phyloP scores from a whole-genome alignment of 1,140 invertebrate species.

The Berghia stephanieae region DNA sequence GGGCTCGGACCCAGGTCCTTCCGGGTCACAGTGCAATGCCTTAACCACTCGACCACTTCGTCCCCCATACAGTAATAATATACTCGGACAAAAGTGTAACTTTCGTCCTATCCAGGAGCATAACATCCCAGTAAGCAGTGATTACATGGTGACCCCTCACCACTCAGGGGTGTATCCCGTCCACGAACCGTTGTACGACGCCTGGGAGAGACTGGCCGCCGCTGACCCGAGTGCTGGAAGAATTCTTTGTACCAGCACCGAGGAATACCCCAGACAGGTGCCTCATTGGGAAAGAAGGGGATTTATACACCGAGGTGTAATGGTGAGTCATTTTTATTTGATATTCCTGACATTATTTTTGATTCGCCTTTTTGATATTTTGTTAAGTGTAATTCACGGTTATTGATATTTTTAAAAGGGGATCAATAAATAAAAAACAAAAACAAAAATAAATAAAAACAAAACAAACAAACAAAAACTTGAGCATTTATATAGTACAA shows the following conservation, averaged over 20 bases:
- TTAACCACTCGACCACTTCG: no score
- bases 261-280: conserved; percentile 97
- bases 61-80: no score
- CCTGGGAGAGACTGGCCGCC: conserved; percentile 96
- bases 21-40: no score
- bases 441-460: no score
- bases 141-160: conserved; percentile 97
- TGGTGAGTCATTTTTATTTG: conserved; percentile 80
- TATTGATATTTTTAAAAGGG: no score
- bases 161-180: conserved; percentile 99
- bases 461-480: no score
- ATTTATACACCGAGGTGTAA: conserved; percentile 93
- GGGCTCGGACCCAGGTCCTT: neutral
- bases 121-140: conserved; percentile 84
- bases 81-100: neutral
- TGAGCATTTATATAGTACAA: no score
- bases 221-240: no score
- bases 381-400: no score
- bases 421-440: no score
- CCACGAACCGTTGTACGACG: conserved; percentile 92
- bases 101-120: conserved; percentile 69
- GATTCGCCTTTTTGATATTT: no score
- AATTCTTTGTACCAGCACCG: conserved; percentile 93
- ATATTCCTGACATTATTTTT: no score
- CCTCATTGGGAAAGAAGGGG: conserved; percentile 87